These are phyloP conservation scores for Dioctria rufipes DNA, from an alignment of 2,888 invertebrate genomes.

Conservation along the genomic window DNA sequence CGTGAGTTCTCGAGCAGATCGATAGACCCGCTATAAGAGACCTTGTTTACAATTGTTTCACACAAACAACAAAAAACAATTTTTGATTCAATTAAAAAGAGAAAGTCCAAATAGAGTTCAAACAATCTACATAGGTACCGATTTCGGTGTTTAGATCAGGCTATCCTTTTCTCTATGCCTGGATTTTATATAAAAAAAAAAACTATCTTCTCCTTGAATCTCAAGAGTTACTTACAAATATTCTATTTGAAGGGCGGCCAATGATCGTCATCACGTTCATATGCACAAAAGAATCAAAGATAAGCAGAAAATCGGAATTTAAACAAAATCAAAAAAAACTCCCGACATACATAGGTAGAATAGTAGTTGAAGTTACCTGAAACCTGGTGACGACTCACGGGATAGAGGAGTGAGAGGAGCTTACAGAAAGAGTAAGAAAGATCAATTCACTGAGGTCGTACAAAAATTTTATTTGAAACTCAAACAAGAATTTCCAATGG, in stretches of 20 bases:
- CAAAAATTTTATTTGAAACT: conserved; percentile 41
- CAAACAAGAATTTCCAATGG: conserved; percentile 52
- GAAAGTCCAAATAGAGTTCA: conserved; percentile 7
- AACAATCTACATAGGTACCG: neutral
- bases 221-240: neutral
- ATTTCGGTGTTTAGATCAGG: neutral
- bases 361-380: neutral
- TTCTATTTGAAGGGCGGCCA: conserved; percentile 42
- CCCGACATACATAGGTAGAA: too few relatives aligned
- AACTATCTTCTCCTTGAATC: conserved; percentile 13
- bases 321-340: conserved; percentile 10
- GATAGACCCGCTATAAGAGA: neutral
- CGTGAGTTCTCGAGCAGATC: neutral
- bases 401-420: too few relatives aligned
- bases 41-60: neutral
- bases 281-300: conserved; percentile 27
- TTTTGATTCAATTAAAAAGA: conserved; percentile 39
- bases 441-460: conserved; percentile 40
- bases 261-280: conserved; percentile 4
- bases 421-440: neutral
- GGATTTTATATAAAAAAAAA: neutral
- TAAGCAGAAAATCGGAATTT: conserved; percentile 15
- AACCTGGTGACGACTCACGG: neutral
- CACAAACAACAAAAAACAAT: neutral
- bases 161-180: neutral